A percentile compares a stretch with the other conserved stretches of the same genome.
Conservation (phyloP, 2,113 vertebrate genomes). For the Lagopus leucura region DNA sequence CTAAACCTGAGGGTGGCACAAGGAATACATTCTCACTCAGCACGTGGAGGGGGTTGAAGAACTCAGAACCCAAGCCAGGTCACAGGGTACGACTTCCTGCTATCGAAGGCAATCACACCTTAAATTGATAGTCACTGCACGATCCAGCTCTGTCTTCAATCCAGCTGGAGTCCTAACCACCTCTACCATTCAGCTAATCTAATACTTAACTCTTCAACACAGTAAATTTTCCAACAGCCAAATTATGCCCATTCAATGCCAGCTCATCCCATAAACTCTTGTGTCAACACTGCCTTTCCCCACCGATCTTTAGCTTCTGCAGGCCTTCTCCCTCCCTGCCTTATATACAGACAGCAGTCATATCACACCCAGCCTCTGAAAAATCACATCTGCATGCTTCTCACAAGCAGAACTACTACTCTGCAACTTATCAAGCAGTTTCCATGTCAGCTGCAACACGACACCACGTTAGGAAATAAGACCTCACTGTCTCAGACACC, state of each 20-base stretch:
- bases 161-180: neutral
- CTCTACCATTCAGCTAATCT: neutral
- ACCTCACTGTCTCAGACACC: neutral
- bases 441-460: neutral
- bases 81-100: neutral
- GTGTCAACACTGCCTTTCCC: neutral
- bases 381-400: neutral
- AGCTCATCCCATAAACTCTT: neutral
- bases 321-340: neutral
- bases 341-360: neutral
- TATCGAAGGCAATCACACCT: neutral
- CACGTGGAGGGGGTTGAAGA: neutral
- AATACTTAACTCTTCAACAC: neutral
- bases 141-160: neutral
- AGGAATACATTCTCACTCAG: neutral
- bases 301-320: rapidly evolving
- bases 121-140: neutral
- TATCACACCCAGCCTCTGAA: neutral
- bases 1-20: neutral
- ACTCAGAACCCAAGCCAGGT: neutral
- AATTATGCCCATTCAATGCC: neutral
- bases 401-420: neutral
- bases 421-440: neutral
- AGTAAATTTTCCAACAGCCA: neutral
- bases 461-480: neutral